These are phyloP conservation scores for Phymorhynchus buccinoides DNA, from an alignment of 1,140 invertebrate species.

Conservation along the genomic window DNA sequence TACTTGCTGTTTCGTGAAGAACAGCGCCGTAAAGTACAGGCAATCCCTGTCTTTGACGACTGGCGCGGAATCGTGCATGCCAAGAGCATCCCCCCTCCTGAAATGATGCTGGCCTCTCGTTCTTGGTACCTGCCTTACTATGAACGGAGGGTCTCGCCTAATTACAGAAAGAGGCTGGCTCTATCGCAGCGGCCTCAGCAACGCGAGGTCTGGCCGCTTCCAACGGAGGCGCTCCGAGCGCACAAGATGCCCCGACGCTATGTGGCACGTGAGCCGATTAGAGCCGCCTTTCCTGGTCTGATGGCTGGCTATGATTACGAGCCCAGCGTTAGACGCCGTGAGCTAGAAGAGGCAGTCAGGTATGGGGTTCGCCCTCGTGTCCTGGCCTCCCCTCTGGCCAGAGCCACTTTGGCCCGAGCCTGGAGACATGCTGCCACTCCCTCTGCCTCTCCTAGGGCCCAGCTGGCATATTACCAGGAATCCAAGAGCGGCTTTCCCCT, in stretches of 20 bases:
- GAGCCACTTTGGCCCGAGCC: not conserved
- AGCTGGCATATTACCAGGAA: constrained; percentile 6
- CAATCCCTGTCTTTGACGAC: not conserved
- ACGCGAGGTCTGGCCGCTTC: not conserved
- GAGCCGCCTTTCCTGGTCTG: not conserved
- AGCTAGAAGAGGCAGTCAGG: not conserved
- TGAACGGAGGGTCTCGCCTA: not conserved
- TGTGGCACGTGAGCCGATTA: not conserved
- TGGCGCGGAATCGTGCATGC: not conserved
- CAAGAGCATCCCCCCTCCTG: not conserved
- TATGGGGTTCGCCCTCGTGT: not conserved
- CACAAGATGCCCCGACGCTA: constrained; percentile 9
- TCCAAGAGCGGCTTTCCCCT: constrained; percentile 32
- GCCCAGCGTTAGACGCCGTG: not conserved
- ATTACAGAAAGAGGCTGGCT: not conserved
- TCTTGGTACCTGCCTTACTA: not conserved
- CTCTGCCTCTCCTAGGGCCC: constrained; percentile 3
- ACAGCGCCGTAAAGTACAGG: not conserved
- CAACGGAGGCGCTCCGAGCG: not conserved
- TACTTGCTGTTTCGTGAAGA: not conserved
- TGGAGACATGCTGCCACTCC: not conserved
- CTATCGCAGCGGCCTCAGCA: not conserved
- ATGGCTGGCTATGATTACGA: not conserved
- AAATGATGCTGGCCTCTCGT: not conserved
- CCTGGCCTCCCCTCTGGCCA: not conserved